Percentiles rank a stretch among this genome's conserved stretches.
These are phyloP conservation scores for Platycheirus albimanus DNA, from an alignment of 2,888 invertebrate species.

Conservation along the genomic window DNA sequence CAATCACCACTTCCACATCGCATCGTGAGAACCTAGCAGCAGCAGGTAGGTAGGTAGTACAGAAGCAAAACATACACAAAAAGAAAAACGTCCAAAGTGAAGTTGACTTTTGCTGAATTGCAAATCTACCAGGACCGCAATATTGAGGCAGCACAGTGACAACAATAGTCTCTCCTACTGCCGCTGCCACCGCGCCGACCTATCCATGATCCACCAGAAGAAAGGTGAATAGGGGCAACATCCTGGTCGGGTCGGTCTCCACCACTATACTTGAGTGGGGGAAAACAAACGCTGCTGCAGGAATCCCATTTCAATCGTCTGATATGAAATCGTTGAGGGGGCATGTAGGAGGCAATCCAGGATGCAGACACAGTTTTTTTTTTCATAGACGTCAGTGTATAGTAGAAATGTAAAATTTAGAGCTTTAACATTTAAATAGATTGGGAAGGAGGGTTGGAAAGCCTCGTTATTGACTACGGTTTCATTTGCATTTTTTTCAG, in stretches of 20 bases:
- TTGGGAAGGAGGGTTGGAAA: background rate
- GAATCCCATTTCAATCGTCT: conserved; percentile 38
- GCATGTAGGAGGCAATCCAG: conserved; percentile 31
- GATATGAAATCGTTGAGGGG: conserved; percentile 32
- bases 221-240: conserved; percentile 32
- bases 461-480: conserved; percentile 2
- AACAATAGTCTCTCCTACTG: conserved; percentile 36
- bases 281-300: conserved; percentile 32
- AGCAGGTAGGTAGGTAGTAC: no score
- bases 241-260: conserved; percentile 1
- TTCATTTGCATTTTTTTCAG: conserved; percentile 18
- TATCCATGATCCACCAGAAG: conserved; percentile 6
- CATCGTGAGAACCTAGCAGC: conserved; percentile 19
- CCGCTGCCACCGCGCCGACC: background rate
- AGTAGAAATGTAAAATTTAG: conserved; percentile 37
- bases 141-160: conserved; percentile 35
- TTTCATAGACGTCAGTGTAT: background rate
- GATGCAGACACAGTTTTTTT: conserved; percentile 29
- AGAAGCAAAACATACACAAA: background rate
- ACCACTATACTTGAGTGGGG: background rate
- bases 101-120: conserved; percentile 55
- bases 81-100: conserved; percentile 5
- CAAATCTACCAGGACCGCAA: conserved; percentile 41
- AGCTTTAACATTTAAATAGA: conserved; percentile 32
- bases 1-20: conserved; percentile 27